Conservation (phyloP, 2,113 vertebrate genomes). For the Poecile atricapillus region DNA sequence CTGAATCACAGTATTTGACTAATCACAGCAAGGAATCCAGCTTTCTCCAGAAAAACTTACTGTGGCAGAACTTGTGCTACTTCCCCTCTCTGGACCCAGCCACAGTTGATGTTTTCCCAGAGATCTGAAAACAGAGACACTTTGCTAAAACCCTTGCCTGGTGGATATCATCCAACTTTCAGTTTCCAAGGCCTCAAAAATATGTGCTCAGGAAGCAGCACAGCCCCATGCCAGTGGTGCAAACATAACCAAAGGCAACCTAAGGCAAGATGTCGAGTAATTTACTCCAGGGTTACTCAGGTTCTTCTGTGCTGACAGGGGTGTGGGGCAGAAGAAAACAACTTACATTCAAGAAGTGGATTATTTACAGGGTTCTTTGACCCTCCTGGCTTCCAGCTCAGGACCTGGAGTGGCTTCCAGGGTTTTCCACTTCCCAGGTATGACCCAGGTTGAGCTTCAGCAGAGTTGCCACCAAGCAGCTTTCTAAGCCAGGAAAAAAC, state of each 20-base stretch:
- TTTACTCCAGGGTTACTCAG: background rate
- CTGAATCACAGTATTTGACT: background rate
- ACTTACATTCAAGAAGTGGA: background rate
- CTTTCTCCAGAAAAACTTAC: background rate
- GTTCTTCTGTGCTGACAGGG: background rate
- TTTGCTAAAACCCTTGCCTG: background rate
- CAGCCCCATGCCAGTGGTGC: background rate
- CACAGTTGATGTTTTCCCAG: rapidly evolving
- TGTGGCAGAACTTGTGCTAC: background rate
- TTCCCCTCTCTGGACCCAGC: background rate
- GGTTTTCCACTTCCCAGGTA: background rate
- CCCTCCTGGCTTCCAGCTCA: background rate
- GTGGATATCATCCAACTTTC: background rate
- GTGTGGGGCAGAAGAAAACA: background rate
- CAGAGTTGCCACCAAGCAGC: background rate
- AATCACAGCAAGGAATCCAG: background rate
- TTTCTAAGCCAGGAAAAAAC: background rate
- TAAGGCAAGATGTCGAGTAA: background rate
- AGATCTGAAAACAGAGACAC: background rate
- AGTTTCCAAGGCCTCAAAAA: background rate
- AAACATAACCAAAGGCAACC: background rate
- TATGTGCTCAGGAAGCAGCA: background rate
- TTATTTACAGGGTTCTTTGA: background rate
- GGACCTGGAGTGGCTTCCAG: background rate
- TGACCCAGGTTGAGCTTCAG: background rate